Percentiles rank a stretch among this genome's conserved stretches.
phyloP scores from a whole-genome alignment of 2,113 vertebrate genomes.

The Camarhynchus parvulus region DNA sequence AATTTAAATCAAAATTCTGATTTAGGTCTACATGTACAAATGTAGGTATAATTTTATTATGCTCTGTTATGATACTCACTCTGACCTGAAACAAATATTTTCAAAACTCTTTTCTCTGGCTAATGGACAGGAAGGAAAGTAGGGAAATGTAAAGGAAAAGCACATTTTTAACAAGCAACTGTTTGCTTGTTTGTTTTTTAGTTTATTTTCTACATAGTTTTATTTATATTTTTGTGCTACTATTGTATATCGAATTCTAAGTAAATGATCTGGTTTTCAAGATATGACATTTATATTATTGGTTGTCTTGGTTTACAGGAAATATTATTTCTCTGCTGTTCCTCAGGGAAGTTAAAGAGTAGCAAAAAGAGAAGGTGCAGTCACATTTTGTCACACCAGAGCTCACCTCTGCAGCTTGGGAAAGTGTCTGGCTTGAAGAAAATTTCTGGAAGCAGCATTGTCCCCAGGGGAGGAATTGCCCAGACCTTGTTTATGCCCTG shows the following conservation, averaged over 20 bases:
- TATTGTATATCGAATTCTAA: neutral
- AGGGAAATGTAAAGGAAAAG: neutral
- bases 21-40: neutral
- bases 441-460: neutral
- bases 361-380: neutral
- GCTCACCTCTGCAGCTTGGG: neutral
- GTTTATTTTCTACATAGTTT: neutral
- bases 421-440: neutral
- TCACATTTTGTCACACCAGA: neutral
- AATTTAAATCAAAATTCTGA: neutral
- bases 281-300: neutral
- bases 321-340: neutral
- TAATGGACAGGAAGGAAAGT: neutral
- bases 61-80: neutral
- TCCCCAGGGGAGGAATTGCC: neutral
- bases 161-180: neutral
- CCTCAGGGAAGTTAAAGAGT: neutral
- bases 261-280: neutral
- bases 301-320: neutral
- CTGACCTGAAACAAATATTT: neutral
- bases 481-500: neutral
- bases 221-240: rapidly evolving
- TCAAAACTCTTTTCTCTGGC: neutral
- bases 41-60: neutral
- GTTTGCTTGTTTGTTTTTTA: neutral